Conservation (phyloP, 2,888 invertebrate genomes). For the Pheosia tremula region DNA sequence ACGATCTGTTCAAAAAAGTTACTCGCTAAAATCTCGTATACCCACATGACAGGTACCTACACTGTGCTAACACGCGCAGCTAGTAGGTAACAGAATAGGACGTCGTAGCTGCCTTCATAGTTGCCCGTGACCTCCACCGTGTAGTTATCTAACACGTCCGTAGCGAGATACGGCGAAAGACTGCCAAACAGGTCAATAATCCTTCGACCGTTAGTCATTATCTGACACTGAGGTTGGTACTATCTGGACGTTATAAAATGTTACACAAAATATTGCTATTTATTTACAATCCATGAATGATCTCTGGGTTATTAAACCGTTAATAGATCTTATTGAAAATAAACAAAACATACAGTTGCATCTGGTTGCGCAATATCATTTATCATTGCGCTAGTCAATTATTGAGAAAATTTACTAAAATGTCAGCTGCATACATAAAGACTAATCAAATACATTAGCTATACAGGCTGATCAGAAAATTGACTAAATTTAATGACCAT, state of each 20-base stretch:
- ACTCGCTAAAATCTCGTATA: too few relatives aligned
- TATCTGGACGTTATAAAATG: slow-evolving; percentile 19
- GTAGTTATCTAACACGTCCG: slow-evolving; percentile 28
- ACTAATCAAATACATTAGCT: too few relatives aligned
- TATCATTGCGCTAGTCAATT: too few relatives aligned
- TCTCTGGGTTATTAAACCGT: background rate
- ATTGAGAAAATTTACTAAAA: too few relatives aligned
- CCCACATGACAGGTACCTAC: too few relatives aligned
- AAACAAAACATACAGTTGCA: background rate
- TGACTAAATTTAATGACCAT: too few relatives aligned
- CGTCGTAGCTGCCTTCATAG: slow-evolving; percentile 21
- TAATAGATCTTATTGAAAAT: background rate
- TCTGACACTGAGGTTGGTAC: slow-evolving; percentile 9
- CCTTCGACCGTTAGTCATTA: slow-evolving; percentile 34
- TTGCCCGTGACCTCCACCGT: slow-evolving; percentile 30
- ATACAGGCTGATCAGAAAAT: too few relatives aligned
- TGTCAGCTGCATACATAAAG: too few relatives aligned
- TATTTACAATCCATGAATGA: background rate
- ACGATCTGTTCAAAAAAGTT: too few relatives aligned
- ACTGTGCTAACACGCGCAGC: too few relatives aligned
- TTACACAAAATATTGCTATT: slow-evolving; percentile 6
- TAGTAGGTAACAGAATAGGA: slow-evolving; percentile 14
- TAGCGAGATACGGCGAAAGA: slow-evolving; percentile 13
- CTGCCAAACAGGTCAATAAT: slow-evolving; percentile 35
- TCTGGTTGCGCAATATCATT: background rate